Evolutionary conservation across 2,113 vertebrate species (phyloP).

Genomic region (Centrocercus urophasianus): DNA sequence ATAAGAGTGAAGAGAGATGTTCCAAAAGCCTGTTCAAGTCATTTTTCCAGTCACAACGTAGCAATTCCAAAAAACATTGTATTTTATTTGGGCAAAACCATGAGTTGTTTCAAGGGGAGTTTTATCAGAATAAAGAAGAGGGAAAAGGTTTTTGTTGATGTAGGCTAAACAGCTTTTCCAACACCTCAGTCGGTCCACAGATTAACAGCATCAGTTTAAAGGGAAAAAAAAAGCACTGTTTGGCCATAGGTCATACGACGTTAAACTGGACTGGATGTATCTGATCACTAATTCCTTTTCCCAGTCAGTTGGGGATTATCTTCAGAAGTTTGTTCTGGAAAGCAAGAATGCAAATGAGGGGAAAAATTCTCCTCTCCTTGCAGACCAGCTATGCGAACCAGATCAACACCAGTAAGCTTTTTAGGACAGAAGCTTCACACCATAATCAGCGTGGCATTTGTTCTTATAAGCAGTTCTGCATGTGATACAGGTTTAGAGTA

Average conservation of each 20-base stretch:
- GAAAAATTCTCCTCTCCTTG: neutral
- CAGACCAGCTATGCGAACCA: neutral
- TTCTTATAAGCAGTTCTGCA: neutral
- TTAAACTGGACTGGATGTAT: neutral
- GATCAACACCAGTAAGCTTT: accelerated
- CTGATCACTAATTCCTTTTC: neutral
- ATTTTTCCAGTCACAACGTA: neutral
- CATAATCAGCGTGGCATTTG: neutral
- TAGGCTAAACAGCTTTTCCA: neutral
- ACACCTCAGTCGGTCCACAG: neutral
- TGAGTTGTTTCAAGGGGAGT: neutral
- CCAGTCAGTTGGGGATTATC: neutral
- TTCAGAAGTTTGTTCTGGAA: neutral
- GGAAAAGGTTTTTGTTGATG: neutral
- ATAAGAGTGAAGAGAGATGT: neutral
- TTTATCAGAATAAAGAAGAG: neutral
- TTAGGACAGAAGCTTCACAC: neutral
- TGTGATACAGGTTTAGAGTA: neutral
- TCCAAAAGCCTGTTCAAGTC: neutral
- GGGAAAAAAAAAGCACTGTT: neutral
- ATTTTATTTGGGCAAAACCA: neutral
- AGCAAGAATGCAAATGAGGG: neutral
- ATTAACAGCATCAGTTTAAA: neutral
- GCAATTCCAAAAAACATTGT: neutral
- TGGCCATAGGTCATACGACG: neutral